Conservation (phyloP, 2,888 invertebrate genomes). For the Metopia argyrocephala region DNA sequence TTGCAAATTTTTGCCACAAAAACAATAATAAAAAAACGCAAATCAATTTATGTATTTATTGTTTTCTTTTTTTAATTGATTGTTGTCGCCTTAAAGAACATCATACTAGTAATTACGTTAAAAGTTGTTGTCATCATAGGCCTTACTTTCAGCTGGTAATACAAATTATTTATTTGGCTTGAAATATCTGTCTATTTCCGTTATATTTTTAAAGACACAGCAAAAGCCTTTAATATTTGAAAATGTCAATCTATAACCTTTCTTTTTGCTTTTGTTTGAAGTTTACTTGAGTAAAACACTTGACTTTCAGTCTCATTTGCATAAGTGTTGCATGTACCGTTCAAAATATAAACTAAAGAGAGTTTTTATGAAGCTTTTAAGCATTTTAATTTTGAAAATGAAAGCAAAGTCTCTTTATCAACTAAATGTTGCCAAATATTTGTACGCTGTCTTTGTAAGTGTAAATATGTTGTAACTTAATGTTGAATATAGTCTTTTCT, state of each 20-base stretch:
- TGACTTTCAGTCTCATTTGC: conserved; percentile 14
- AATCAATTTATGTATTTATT: too few relatives aligned
- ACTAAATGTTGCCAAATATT: neutral
- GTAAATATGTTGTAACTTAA: neutral
- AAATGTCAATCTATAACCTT: neutral
- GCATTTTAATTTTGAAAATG: neutral
- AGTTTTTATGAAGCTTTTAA: neutral
- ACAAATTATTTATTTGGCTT: conserved; percentile 17
- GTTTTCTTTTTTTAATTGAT: too few relatives aligned
- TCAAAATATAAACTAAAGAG: neutral
- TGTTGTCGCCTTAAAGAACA: too few relatives aligned
- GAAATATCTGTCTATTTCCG: conserved; percentile 34
- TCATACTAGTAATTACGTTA: too few relatives aligned
- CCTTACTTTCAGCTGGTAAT: neutral
- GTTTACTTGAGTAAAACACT: conserved; percentile 21
- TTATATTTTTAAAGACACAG: conserved; percentile 1
- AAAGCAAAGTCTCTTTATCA: neutral
- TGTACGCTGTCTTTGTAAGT: neutral
- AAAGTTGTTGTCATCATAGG: too few relatives aligned
- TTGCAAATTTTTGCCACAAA: conserved; percentile 32
- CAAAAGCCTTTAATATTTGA: neutral
- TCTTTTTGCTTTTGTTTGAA: neutral
- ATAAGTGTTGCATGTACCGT: neutral
- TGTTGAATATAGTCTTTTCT: neutral
- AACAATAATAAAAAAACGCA: neutral